Evolutionary conservation across 2,888 invertebrate genomes (phyloP), one percentile per base, ranked within the genome.

Genomic region (Metopia argyrocephala): DNA sequence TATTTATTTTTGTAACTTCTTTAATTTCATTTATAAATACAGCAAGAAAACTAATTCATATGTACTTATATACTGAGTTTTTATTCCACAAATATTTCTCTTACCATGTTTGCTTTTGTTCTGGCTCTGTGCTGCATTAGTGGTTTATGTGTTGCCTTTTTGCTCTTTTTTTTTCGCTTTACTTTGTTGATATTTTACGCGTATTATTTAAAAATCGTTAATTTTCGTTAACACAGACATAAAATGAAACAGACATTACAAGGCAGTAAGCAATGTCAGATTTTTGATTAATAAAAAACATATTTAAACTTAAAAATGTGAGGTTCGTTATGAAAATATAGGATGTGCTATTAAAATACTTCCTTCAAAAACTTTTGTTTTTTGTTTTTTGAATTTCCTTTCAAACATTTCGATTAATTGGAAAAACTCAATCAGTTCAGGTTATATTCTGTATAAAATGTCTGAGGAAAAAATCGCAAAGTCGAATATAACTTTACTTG

Each of bases 181-280:
- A 23, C 38, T 23, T 9, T 2, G 18, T 7, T 4, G 1, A 21
- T 59, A 62, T 54, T 56, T n/a, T 48, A 25, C 38, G 54, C 64
- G 62, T 71, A 59, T 78, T 65, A 69, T 76, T 81, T 81, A 54
- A 31, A 81, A 74, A 76, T 73, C 76, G 57, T 80, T 76, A 69
- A 80, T 76, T 69, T 65, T 59, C 57, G 73, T 68, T 45, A 73
- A 78, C 73, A 68, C 23, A 38, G 15, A 38, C 38, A 38, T 38
- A 6, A 6, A 38, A 38, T 12, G 38, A 38, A 38, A 38, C 12
- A 15, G 9, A 12, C 15, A 12, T 9, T 38, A 38, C 38, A 38
- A 38, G 15, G 38, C 9, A 38, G n/a, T n/a, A 38, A 38, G 1
- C 12, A 0, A 38, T 38, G 9, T n/a, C n/a, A n/a, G n/a, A n/a